These are phyloP conservation scores for Coreoperca whiteheadi DNA, from an alignment of 2,113 vertebrate genomes.

Conservation along the genomic window DNA sequence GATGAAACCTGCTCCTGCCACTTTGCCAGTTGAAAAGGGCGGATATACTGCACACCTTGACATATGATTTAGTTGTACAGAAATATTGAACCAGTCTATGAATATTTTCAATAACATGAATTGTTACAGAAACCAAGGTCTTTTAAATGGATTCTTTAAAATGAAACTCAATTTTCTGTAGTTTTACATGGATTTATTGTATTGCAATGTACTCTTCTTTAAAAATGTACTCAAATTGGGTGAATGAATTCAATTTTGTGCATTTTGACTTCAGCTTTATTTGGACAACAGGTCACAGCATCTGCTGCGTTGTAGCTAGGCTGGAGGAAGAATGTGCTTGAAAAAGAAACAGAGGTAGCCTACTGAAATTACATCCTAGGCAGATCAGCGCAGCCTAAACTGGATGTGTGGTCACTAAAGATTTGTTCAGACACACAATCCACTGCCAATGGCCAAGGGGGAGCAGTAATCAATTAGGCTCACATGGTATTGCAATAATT, in stretches of 20 bases:
- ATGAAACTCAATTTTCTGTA: slow-evolving; percentile 38
- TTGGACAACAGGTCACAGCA: slow-evolving; percentile 29
- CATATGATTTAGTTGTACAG: background rate
- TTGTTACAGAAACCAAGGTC: background rate
- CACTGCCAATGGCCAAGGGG: slow-evolving; percentile 72
- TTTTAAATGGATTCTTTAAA: slow-evolving; percentile 37
- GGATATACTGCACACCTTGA: slow-evolving; percentile 8
- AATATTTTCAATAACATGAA: slow-evolving; percentile 41
- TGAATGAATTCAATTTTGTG: slow-evolving; percentile 20
- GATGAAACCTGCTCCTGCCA: slow-evolving; percentile 43
- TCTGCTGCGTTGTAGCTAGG: slow-evolving; percentile 36
- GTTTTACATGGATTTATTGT: slow-evolving; percentile 9
- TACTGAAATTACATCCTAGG: slow-evolving; percentile 64
- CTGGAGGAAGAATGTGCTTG: slow-evolving; percentile 25
- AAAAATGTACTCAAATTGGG: background rate
- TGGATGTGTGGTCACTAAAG: slow-evolving; percentile 75
- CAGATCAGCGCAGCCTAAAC: slow-evolving; percentile 48
- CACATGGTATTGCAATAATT: slow-evolving; percentile 80
- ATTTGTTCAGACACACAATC: slow-evolving; percentile 77
- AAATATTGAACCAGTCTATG: slow-evolving; percentile 12
- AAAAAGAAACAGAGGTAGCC: slow-evolving; percentile 39
- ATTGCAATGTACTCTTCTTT: background rate
- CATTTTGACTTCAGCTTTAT: slow-evolving; percentile 28
- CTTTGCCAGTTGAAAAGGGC: slow-evolving; percentile 1
- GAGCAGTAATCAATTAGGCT: slow-evolving; percentile 82